A percentile compares a stretch with the other conserved stretches of the same genome.
Conservation (phyloP, 2,888 invertebrate species). For the Dryobota labecula region DNA sequence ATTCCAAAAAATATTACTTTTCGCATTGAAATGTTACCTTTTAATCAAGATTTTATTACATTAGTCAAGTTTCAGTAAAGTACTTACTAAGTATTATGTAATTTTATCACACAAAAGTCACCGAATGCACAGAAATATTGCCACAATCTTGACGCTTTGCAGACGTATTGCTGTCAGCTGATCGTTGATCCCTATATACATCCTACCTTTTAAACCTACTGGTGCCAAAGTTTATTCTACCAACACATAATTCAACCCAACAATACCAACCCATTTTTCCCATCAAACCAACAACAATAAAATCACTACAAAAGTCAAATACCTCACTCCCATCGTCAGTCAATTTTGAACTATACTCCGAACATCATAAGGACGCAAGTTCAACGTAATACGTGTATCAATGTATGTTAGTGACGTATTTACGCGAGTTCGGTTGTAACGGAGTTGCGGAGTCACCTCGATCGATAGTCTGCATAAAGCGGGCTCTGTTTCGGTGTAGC, state of each 20-base stretch:
- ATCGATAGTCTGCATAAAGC: slow-evolving; percentile 61
- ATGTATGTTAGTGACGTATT: slow-evolving; percentile 39
- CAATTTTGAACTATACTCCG: slow-evolving; percentile 3
- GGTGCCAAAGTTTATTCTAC: not conserved
- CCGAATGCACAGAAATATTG: not conserved
- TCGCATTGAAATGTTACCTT: no score
- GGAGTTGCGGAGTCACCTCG: slow-evolving; percentile 27
- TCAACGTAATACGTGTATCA: not conserved
- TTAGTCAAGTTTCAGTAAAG: not conserved
- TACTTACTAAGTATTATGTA: not conserved
- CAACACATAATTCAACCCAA: not conserved
- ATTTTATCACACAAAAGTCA: not conserved
- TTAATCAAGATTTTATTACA: not conserved
- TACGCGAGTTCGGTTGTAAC: slow-evolving; percentile 14
- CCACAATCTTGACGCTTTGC: not conserved
- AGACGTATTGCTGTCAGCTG: not conserved
- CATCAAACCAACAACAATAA: slow-evolving; percentile 6
- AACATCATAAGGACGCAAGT: slow-evolving; percentile 14
- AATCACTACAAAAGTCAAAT: slow-evolving; percentile 36
- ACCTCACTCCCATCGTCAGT: not conserved
- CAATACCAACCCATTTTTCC: slow-evolving; percentile 6
- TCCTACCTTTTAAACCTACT: not conserved
- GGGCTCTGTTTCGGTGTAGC: slow-evolving; percentile 16
- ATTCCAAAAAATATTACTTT: not conserved
- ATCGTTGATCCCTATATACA: not conserved